Base-by-base conservation (phyloP, 1,140 invertebrate genomes). In the Drosophila pruinosa region DNA sequence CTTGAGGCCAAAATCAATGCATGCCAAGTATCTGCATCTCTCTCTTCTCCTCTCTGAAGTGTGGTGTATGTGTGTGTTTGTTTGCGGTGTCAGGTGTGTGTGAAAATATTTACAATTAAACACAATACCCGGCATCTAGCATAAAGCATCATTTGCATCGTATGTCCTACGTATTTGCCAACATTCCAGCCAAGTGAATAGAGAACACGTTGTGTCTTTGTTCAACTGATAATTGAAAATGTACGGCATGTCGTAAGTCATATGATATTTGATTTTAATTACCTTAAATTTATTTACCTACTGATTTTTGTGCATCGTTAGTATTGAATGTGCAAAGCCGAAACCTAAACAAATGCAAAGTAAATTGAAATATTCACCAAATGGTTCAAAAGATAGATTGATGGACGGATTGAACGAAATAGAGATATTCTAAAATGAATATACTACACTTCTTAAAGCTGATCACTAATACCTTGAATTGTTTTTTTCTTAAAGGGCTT, bases 81-180 rank as follows among this genome's bases (percentile, higher is more conserved):
- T 68, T 59, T 54, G 31, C 19, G 41, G 63, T 73, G 71, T 73
- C 81, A 85, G 81, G 82, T 85, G 80, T 85, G 77, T 86, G 73
- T 64, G 61, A 81, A 85, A 85, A 85, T 85, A 85, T 85, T 85
- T 85, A 81, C 81, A 86, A 85, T 85, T 76, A 86, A 77, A 79
- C 73, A 85, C 81, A 86, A 85, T 81, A 75, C 59, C 61, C 59
- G 53, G 3, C n/a, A n/a, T n/a, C n/a, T n/a, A n/a, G 65, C 68
- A 79, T 76, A 62, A 59, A 50, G 53, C 53, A 52, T 53, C 45
- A 43, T 34, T 14, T 7, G 4, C 31, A 5, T 31, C 45, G 15
- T 19, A n/a, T 39, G 21, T 22, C 24, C 47, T 61, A 48, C 67
- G 59, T 64, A 64, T 70, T 64, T 56, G 50, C 67, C 50, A 36